Base-by-base conservation (phyloP, 1,140 invertebrate species). In the Anoplophora glabripennis region DNA sequence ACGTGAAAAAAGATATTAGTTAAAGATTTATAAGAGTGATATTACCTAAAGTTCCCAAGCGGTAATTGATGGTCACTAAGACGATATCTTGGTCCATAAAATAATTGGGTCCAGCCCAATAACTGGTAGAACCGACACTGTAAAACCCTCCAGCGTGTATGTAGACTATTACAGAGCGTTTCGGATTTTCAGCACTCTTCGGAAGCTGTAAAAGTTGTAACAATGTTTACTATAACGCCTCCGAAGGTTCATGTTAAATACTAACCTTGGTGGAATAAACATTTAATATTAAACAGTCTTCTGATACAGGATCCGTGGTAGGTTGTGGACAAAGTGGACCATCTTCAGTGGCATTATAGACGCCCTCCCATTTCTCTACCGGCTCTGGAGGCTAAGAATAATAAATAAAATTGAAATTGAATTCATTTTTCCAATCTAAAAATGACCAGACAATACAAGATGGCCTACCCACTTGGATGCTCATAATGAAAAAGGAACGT, bases 221-320 rank as follows among this genome's bases (percentile, higher is more conserved):
- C 17, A 15, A 15, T 12, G 15, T 17, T 40, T 2, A 40, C 3
- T 11, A 8, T 4, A 40, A 40, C 8, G 37, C 14, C 14, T 40
- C 4, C 8, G 14, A 14, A n/a, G 2, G 37, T 2, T n/a, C 4
- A 3, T 40, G 11, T 40, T 40, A n/a, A 14, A 40, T 8, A 14
- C 37, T 11, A 40, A 78, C 68, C 52, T 75, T 73, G 2, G 79
- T 80, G 0, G 83, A 81, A 67, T 86, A 88, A 18, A 88, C 79
- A 67, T 88, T 88, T 8, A 89, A 63, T 0, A 79, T 75, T 5
- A 91, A 76, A 68, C 88, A 90, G 68, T 91, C 87, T 70, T 91
- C 89, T 42, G 77, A 77, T 42, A 79, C 78, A 3, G 83, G 81
- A 1, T 82, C 83, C 36, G 76, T 68, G 7, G 77, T 78, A 0